These are phyloP conservation scores for Osmerus mordax DNA, from an alignment of 2,113 vertebrate genomes.

Conservation along the genomic window DNA sequence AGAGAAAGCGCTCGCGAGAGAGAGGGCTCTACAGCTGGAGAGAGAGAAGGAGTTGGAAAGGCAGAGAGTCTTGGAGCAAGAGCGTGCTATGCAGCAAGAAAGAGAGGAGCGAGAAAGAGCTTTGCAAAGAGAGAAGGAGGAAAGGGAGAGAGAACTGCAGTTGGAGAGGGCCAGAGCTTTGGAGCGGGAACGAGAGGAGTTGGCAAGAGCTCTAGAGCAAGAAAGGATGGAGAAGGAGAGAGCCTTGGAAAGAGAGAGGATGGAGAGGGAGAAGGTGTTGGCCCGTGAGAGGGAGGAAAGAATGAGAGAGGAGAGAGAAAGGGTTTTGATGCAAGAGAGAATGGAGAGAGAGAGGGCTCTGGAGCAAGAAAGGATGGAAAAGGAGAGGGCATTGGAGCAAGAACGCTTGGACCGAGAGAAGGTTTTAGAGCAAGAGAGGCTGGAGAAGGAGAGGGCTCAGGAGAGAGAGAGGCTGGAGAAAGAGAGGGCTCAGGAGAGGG, in stretches of 20 bases:
- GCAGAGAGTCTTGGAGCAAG: conserved; percentile 2
- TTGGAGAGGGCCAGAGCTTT: conserved; percentile 35
- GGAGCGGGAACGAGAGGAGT: conserved; percentile 35
- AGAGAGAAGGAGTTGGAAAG: not conserved
- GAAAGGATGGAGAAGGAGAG: conserved; percentile 32
- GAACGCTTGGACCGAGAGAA: conserved; percentile 1
- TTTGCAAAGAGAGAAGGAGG: conserved; percentile 4
- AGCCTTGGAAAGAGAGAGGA: not conserved
- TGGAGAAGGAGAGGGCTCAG: not conserved
- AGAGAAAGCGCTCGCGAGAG: conserved; percentile 1
- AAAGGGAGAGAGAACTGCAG: conserved; percentile 32
- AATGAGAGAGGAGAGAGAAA: conserved; percentile 23
- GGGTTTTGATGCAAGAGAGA: conserved; percentile 36
- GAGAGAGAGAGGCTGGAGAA: conserved; percentile 9
- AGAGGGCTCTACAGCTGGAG: not conserved
- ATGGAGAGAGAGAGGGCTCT: conserved; percentile 13
- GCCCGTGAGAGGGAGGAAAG: conserved; percentile 47
- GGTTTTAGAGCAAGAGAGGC: not conserved
- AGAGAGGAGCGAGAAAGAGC: conserved; percentile 28
- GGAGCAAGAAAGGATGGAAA: conserved; percentile 35
- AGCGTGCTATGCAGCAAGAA: conserved; percentile 16
- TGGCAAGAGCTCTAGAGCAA: conserved; percentile 45
- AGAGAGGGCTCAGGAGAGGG: conserved; percentile 8
- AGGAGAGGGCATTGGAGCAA: conserved; percentile 25
- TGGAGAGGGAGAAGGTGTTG: conserved; percentile 27